phyloP scores from a whole-genome alignment of 2,113 vertebrate genomes.

The Misgurnus mizolepis region DNA sequence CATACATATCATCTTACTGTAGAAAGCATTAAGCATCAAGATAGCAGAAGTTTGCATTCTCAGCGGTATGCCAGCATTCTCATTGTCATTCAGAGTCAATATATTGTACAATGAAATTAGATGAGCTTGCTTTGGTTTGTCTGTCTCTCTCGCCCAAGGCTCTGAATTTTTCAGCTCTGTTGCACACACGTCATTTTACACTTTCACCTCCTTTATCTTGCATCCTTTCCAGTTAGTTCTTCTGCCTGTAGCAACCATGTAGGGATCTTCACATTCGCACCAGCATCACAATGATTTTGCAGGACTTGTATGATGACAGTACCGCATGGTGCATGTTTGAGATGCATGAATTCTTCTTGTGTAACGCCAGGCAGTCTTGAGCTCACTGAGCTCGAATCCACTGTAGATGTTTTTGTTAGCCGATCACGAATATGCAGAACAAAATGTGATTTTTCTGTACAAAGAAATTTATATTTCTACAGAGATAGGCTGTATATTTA shows the following conservation, averaged over 20 bases:
- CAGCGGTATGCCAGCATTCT: conserved; percentile 4
- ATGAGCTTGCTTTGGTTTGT: conserved; percentile 12
- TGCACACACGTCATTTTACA: background rate
- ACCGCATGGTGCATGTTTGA: background rate
- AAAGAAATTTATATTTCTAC: too few species aligned
- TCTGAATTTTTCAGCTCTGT: background rate
- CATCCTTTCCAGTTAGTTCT: background rate
- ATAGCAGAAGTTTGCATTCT: conserved; percentile 14
- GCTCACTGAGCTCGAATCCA: background rate
- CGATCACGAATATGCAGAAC: background rate
- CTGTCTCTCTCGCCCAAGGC: background rate
- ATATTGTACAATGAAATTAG: conserved; percentile 37
- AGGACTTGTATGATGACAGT: conserved; percentile 10
- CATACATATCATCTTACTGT: background rate
- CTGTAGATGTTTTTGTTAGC: background rate
- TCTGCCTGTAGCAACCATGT: background rate
- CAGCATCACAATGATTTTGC: background rate
- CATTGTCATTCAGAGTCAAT: conserved; percentile 37
- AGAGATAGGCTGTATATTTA: too few species aligned
- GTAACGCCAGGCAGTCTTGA: background rate
- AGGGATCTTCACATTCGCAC: background rate
- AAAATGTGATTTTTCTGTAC: too few species aligned
- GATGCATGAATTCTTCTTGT: conserved; percentile 7
- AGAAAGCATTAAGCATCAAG: conserved; percentile 1
- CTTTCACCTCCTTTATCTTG: background rate